Conservation (phyloP, 2,888 invertebrate genomes). For the Ichneumoninae sp. region DNA sequence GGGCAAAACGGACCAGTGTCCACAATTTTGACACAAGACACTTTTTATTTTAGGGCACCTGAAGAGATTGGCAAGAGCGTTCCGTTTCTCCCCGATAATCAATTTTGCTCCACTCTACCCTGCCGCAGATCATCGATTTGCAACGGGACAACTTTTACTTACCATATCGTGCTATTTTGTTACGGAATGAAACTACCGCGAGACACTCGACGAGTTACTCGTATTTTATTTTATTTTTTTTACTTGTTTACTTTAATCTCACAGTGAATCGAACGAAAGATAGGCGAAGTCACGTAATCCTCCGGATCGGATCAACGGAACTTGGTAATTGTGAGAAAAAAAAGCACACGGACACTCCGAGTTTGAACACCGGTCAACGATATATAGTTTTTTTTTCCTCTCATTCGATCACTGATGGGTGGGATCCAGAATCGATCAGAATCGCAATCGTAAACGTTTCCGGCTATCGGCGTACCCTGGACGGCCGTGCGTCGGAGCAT, state of each 20-base stretch:
- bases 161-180: background rate
- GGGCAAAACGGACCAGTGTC: background rate
- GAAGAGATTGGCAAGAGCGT: background rate
- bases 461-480: conserved; percentile 45
- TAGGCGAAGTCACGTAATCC: conserved; percentile 54
- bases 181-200: conserved; percentile 7
- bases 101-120: background rate
- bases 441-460: conserved; percentile 58
- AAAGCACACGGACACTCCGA: conserved; percentile 36
- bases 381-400: conserved; percentile 11
- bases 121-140: background rate
- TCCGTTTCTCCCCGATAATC: background rate
- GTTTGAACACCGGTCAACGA: conserved; percentile 18
- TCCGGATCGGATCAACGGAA: conserved; percentile 45
- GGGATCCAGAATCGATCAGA: conserved; percentile 53
- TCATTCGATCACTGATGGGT: conserved; percentile 38
- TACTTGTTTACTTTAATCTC: background rate
- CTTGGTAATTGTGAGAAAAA: conserved; percentile 38
- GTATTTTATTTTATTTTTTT: background rate
- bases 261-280: conserved; percentile 18
- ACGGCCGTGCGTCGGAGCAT: background rate
- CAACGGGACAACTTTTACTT: background rate
- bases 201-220: background rate
- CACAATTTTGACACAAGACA: background rate
- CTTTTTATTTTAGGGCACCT: background rate